A percentile compares a stretch with the other conserved stretches of the same genome.
phyloP scores from a whole-genome alignment of 35 echinoderm and acorn worm genomes.

The Holothuria glaberrima region DNA sequence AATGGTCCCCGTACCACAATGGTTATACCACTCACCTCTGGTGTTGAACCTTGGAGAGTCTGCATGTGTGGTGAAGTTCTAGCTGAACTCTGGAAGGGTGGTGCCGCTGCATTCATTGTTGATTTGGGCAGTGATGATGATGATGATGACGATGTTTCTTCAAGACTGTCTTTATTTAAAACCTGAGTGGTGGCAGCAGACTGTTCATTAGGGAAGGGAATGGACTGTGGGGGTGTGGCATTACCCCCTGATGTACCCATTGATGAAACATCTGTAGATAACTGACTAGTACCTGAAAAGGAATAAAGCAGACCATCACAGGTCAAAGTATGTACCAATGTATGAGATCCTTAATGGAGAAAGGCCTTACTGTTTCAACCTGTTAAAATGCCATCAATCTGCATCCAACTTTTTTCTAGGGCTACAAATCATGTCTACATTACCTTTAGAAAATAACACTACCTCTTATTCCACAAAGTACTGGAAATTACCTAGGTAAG shows the following conservation, averaged over 20 bases:
- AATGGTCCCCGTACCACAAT: not conserved
- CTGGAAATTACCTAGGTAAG: too few species aligned
- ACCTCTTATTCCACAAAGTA: too few species aligned
- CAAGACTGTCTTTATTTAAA: slow-evolving; percentile 19
- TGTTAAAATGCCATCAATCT: too few species aligned
- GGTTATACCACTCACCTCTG: not conserved
- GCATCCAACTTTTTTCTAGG: too few species aligned
- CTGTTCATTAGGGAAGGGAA: slow-evolving; percentile 32
- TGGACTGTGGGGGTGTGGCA: slow-evolving; percentile 39
- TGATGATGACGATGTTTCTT: slow-evolving; percentile 12
- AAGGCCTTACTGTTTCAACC: too few species aligned
- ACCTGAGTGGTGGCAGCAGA: not conserved
- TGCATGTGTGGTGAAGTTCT: slow-evolving; percentile 86
- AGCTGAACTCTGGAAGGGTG: slow-evolving; percentile 80
- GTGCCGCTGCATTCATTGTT: slow-evolving; percentile 91
- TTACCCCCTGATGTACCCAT: slow-evolving; percentile 9
- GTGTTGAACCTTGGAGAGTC: slow-evolving; percentile 27
- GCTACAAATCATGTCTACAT: too few species aligned
- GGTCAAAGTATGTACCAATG: too few species aligned
- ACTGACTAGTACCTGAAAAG: slow-evolving; percentile 40
- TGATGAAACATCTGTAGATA: slow-evolving; percentile 26
- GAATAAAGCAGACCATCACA: not conserved
- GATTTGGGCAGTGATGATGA: slow-evolving; percentile 66
- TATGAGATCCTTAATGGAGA: too few species aligned
- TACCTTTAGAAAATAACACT: too few species aligned